phyloP scores from a whole-genome alignment of 2,888 invertebrate genomes.

The Dolichopus griseipennis region DNA sequence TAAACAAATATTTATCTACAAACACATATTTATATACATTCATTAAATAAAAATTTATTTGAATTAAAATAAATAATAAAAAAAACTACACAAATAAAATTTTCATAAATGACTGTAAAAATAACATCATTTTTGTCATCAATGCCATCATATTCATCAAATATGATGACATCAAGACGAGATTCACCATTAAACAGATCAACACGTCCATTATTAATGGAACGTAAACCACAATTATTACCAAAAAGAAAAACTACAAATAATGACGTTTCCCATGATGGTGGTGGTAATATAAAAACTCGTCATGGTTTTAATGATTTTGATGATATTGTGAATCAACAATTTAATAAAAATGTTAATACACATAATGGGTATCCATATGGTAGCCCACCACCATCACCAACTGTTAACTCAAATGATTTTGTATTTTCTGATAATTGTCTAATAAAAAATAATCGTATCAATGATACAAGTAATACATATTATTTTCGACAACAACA shows the following conservation, averaged over 20 bases:
- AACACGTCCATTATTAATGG: conserved; percentile 35
- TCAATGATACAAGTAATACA: neutral
- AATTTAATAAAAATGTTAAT: conserved; percentile 35
- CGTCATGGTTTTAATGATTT: conserved; percentile 43
- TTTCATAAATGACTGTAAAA: conserved; percentile 31
- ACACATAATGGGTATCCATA: conserved; percentile 41
- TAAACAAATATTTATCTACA: neutral
- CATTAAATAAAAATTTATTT: neutral
- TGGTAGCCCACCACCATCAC: conserved; percentile 41
- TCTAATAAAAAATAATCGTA: neutral
- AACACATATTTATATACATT: neutral
- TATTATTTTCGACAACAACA: neutral
- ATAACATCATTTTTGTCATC: conserved; percentile 30
- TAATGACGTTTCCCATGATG: neutral
- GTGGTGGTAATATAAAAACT: conserved; percentile 31
- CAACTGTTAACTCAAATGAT: conserved; percentile 34
- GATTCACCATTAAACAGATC: conserved; percentile 39
- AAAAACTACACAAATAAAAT: too few species aligned
- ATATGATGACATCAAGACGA: conserved; percentile 35
- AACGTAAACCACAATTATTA: conserved; percentile 31
- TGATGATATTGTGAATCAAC: conserved; percentile 39
- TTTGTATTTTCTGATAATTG: conserved; percentile 33
- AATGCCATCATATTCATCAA: conserved; percentile 25
- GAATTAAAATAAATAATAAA: neutral
- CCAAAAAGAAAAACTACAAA: conserved; percentile 26